Conservation (phyloP, 1,140 invertebrate genomes). For the Drosophila parabipectinata region DNA sequence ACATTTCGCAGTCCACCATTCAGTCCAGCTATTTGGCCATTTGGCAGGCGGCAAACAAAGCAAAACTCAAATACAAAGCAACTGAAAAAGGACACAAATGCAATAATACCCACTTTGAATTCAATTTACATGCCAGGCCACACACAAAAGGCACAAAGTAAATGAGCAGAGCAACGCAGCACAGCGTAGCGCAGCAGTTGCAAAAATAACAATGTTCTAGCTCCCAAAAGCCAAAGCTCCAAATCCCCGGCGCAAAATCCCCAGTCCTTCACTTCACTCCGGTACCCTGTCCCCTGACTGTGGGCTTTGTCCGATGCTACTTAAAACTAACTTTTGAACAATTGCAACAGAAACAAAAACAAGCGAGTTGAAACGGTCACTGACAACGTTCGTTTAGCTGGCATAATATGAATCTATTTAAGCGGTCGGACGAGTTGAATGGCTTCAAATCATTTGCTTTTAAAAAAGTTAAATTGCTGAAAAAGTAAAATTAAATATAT, state of each 20-base stretch:
- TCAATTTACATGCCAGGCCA: slow-evolving; percentile 73
- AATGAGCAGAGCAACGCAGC: slow-evolving; percentile 53
- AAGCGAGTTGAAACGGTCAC: slow-evolving; percentile 42
- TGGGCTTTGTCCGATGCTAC: slow-evolving; percentile 48
- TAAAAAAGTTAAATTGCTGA: neutral
- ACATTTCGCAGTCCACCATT: slow-evolving; percentile 12
- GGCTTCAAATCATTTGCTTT: slow-evolving; percentile 36
- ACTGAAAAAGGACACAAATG: slow-evolving; percentile 52
- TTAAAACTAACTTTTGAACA: slow-evolving; percentile 76
- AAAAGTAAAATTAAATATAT: neutral
- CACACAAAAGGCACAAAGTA: slow-evolving; percentile 65
- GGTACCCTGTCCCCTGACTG: slow-evolving; percentile 16
- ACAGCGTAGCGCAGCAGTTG: slow-evolving; percentile 56
- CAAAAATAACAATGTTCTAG: slow-evolving; percentile 65
- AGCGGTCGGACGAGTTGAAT: neutral
- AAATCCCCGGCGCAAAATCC: slow-evolving; percentile 13
- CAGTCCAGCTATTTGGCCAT: slow-evolving; percentile 23
- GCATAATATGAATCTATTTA: slow-evolving; percentile 28
- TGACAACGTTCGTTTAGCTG: slow-evolving; percentile 52
- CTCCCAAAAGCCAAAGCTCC: slow-evolving; percentile 46
- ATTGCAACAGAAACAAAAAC: slow-evolving; percentile 63
- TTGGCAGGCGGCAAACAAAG: slow-evolving; percentile 34
- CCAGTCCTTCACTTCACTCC: neutral
- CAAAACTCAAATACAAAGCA: slow-evolving; percentile 54
- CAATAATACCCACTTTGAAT: slow-evolving; percentile 70